Conservation (phyloP, 2,113 vertebrate species). For the Calonectris borealis region DNA sequence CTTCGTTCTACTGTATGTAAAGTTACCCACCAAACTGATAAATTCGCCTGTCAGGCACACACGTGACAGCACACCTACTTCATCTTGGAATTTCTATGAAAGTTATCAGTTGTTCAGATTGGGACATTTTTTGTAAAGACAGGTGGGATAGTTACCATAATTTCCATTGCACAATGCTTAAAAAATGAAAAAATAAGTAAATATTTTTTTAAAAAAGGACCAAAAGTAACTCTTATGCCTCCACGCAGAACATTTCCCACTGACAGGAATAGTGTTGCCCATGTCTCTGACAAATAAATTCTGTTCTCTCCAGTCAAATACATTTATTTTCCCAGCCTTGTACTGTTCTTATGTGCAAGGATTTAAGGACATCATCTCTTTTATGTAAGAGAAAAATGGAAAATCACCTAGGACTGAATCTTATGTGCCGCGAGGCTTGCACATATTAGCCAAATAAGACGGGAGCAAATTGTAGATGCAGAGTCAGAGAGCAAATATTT, state of each 20-base stretch:
- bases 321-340: neutral
- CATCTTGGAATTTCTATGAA: neutral
- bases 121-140: neutral
- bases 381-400: neutral
- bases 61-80: neutral
- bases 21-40: neutral
- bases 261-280: neutral
- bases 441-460: neutral
- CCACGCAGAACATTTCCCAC: neutral
- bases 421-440: fast-evolving
- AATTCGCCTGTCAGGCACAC: neutral
- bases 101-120: neutral
- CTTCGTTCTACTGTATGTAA: neutral
- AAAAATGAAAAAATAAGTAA: neutral
- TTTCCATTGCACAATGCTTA: neutral
- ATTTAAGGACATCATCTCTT: neutral
- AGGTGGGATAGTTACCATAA: neutral
- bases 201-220: neutral
- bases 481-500: neutral
- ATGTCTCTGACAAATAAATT: neutral
- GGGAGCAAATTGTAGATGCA: neutral
- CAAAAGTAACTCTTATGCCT: neutral
- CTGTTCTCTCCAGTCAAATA: neutral
- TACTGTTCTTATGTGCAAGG: neutral
- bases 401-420: neutral